phyloP scores from a whole-genome alignment of 2,797 vertebrate genomes.

The Notolabrus celidotus region DNA sequence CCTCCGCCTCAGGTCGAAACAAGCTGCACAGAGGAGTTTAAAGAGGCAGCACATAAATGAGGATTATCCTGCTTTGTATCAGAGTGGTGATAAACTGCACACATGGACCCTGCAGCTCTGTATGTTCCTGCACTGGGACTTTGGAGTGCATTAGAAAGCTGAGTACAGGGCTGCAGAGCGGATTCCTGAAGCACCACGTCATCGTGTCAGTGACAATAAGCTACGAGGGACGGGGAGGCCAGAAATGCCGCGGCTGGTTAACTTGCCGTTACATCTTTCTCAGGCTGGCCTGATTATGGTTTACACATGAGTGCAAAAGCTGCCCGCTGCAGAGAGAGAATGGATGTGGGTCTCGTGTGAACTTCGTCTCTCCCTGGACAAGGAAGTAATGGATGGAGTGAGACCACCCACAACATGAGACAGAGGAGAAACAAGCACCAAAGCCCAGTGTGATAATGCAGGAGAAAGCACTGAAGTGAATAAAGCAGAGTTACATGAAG shows the following conservation, averaged over 20 bases:
- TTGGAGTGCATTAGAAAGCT: conserved; percentile 44
- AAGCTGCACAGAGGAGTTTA: conserved; percentile 26
- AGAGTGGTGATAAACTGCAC: conserved; percentile 37
- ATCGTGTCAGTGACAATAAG: conserved; percentile 78
- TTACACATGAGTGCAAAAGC: conserved; percentile 80
- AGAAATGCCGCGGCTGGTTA: conserved; percentile 75
- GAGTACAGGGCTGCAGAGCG: conserved; percentile 53
- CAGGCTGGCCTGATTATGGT: conserved; percentile 76
- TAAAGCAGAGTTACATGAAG: conserved; percentile 31
- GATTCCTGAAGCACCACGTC: conserved; percentile 71
- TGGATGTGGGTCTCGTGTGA: conserved; percentile 78
- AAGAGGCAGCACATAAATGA: conserved; percentile 40
- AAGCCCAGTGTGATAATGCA: conserved; percentile 57
- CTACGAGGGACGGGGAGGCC: conserved; percentile 67
- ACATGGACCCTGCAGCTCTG: conserved; percentile 39
- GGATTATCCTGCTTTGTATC: conserved; percentile 48
- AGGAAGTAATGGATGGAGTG: conserved; percentile 74
- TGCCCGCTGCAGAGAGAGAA: conserved; percentile 69
- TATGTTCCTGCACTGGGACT: conserved; percentile 41
- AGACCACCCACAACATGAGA: conserved; percentile 78
- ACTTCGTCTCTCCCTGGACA: conserved; percentile 73
- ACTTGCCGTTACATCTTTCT: conserved; percentile 79
- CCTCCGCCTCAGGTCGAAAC: conserved; percentile 32
- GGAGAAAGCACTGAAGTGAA: conserved; percentile 49
- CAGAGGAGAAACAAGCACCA: conserved; percentile 52